Conservation (phyloP, 2,113 vertebrate species). For the Antechinus flavipes region DNA sequence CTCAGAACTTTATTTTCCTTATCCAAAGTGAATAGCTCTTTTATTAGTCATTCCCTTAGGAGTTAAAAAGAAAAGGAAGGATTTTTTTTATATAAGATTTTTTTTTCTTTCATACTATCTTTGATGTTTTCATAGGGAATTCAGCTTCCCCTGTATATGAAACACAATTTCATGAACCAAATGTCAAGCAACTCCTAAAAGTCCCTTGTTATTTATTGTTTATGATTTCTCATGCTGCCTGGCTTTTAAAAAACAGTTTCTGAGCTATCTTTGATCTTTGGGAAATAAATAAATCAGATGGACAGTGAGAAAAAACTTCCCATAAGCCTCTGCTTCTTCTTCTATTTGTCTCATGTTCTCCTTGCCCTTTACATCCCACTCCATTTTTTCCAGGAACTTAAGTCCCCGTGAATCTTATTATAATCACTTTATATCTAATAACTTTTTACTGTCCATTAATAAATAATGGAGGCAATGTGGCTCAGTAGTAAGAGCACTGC, state of each 20-base stretch:
- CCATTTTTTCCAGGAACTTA: not conserved
- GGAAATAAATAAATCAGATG: not conserved
- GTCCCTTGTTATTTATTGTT: not conserved
- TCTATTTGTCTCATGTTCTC: not conserved
- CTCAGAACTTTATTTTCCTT: not conserved
- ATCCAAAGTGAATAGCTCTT: not conserved
- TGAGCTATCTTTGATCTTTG: not conserved
- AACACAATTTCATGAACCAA: not conserved
- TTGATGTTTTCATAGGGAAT: not conserved
- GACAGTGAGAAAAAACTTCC: not conserved
- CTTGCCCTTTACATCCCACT: not conserved
- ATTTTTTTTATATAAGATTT: not conserved
- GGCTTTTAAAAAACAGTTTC: not conserved
- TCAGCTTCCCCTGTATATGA: not conserved
- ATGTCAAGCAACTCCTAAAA: not conserved
- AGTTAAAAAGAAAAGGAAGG: not conserved
- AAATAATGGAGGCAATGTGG: not conserved
- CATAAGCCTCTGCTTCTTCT: not conserved
- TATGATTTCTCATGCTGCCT: not conserved
- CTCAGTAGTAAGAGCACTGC: not conserved
- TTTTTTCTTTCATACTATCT: not conserved
- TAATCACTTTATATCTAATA: not conserved
- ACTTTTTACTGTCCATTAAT: not conserved
- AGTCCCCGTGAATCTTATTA: not conserved
- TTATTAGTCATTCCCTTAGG: not conserved